A percentile compares a stretch with the other conserved stretches of the same genome.
Evolutionary conservation across 2,797 vertebrate species (phyloP).

Genomic region (Pelochelys cantorii): DNA sequence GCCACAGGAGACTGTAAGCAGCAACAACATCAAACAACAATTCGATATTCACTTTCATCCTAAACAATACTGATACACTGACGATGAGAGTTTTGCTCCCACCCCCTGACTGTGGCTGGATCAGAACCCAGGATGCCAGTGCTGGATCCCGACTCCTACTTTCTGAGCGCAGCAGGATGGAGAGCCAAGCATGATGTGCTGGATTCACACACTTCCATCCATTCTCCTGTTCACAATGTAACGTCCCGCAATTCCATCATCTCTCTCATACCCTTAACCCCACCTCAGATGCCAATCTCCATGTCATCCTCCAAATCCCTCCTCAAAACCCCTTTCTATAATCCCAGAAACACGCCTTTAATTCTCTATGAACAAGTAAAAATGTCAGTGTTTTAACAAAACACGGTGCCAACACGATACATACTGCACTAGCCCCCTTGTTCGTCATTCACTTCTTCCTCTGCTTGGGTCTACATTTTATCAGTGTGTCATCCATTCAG

Average conservation of each 20-base stretch:
- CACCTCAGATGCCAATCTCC: neutral
- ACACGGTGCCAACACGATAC: neutral
- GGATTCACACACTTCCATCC: fast-evolving
- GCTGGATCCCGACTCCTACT: neutral
- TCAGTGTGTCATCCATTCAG: neutral
- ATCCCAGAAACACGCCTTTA: neutral
- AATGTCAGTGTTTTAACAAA: neutral
- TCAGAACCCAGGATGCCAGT: neutral
- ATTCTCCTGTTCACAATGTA: neutral
- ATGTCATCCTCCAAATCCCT: neutral
- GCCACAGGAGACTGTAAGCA: neutral
- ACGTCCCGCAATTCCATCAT: neutral
- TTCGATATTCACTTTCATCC: neutral
- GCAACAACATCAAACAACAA: neutral
- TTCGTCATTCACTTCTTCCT: neutral
- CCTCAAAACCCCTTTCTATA: neutral
- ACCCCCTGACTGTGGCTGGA: neutral
- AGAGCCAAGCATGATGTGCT: fast-evolving
- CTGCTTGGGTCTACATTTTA: neutral
- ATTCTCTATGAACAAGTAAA: neutral
- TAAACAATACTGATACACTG: neutral
- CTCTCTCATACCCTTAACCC: neutral
- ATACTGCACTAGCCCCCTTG: neutral
- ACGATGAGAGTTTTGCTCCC: neutral
- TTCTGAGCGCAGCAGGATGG: neutral